Evolutionary conservation across 2,888 invertebrate genomes (phyloP), one percentile per base, ranked within the genome.

Genomic region (Nebria brevicollis): DNA sequence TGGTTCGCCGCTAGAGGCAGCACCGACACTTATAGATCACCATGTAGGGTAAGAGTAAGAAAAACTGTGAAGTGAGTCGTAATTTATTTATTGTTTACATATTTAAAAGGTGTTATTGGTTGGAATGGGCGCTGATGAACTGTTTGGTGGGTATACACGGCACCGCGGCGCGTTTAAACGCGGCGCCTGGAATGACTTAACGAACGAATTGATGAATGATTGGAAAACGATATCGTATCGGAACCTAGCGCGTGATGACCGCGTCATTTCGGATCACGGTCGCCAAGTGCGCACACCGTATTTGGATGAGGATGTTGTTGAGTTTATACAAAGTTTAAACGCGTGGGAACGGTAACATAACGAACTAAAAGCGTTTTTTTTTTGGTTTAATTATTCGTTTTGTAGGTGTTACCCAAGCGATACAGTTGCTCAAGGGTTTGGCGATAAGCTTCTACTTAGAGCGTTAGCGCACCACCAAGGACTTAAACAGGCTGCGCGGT

Each of bases 51-150:
- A 90, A 88, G 87, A 85, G 20, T 20, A 20, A 20, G 20, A 20
- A 20, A 64, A 65, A 25, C 6, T 20, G 20, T 20, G 20, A 20
- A 20, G 34, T 34, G 5, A 34, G 5, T 34, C 2, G 5, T 34
- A 34, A 34, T 34, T 34, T 34, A 34, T 34, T 34, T 34, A 34
- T 4, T 34, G 2, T 34, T 34, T 34, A 34, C 34, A 34, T 13
- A 2, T 34, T 34, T 87, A 88, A 25, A 84, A 95, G 95, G 92
- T 97, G 25, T 89, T 97, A 82, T 88, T 98, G 84, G 90, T 96
- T 85, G 99, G 99, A 64, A 97, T 97, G 91, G 99, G 99, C 7
- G 98, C 99, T 0, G 99, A 99, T 91, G 99, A 99, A 90, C 91
- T 98, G 83, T 95, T 99, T 87, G 98, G 97, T 75, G 99, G 99